These are phyloP conservation scores for Trialeurodes vaporariorum DNA, from an alignment of 1,140 invertebrate genomes.

Conservation along the genomic window DNA sequence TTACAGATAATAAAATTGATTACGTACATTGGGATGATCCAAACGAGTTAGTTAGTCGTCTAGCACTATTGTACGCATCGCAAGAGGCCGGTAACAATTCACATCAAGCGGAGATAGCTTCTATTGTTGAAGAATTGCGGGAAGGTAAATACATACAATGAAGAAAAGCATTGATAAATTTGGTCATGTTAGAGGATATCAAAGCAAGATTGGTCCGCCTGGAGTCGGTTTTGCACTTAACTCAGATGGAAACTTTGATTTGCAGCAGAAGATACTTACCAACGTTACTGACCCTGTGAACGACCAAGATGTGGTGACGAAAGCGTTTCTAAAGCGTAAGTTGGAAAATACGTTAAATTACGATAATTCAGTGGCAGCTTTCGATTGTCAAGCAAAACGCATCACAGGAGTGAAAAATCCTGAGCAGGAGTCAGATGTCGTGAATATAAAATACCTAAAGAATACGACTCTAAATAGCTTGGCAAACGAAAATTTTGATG, in stretches of 20 bases:
- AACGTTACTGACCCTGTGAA: neutral
- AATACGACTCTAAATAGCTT: neutral
- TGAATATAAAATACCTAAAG: too few species aligned
- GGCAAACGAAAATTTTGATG: neutral
- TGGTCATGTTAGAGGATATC: neutral
- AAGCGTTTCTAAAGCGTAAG: neutral
- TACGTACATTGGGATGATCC: neutral
- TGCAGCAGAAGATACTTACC: neutral
- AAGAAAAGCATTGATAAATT: neutral
- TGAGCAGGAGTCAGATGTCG: too few species aligned
- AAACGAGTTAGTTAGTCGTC: neutral
- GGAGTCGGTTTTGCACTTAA: neutral
- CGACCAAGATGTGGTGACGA: neutral
- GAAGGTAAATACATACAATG: conserved; percentile 17
- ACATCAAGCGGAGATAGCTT: neutral
- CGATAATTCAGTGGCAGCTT: too few species aligned
- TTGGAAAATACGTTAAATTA: neutral
- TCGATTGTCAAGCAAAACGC: too few species aligned
- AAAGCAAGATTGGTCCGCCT: neutral
- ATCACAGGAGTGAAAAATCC: too few species aligned
- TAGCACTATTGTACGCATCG: neutral
- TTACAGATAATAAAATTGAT: neutral
- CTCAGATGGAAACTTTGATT: neutral
- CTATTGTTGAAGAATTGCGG: neutral
- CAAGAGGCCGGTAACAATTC: neutral